Percentiles rank a stretch among this genome's conserved stretches.
Evolutionary conservation across 2,888 invertebrate genomes (phyloP).

Genomic region (Ashinkailepas kermadecensis): DNA sequence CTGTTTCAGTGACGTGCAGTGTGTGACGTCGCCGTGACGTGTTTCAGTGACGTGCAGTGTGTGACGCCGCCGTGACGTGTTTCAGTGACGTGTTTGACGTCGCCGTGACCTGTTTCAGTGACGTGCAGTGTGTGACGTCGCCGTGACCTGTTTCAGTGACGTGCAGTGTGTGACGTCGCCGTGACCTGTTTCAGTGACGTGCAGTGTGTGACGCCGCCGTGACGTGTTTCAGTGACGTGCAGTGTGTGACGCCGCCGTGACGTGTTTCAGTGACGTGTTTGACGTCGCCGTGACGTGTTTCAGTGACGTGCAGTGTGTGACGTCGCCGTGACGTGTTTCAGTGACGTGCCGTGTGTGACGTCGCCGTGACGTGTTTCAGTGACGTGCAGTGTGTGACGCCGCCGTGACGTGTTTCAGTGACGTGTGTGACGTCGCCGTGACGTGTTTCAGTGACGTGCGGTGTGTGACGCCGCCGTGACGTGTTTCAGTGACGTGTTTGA

Average conservation of each 20-base stretch:
- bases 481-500: slow-evolving; percentile 65
- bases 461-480: background rate
- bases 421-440: too few relatives aligned
- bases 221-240: slow-evolving; percentile 62
- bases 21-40: too few relatives aligned
- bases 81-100: slow-evolving; percentile 83
- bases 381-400: background rate
- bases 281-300: too few relatives aligned
- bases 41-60: too few relatives aligned
- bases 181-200: too few relatives aligned
- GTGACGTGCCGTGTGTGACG: slow-evolving; percentile 85
- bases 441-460: too few relatives aligned
- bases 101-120: too few relatives aligned
- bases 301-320: too few relatives aligned
- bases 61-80: slow-evolving; percentile 5
- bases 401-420: slow-evolving; percentile 51
- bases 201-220: background rate
- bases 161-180: too few relatives aligned
- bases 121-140: background rate
- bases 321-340: slow-evolving; percentile 38
- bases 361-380: too few relatives aligned
- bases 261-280: slow-evolving; percentile 67
- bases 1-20: slow-evolving; percentile 68
- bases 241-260: background rate
- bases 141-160: slow-evolving; percentile 53